Evolutionary conservation across 2,113 vertebrate genomes (phyloP).

Genomic region (Tenrec ecaudatus): DNA sequence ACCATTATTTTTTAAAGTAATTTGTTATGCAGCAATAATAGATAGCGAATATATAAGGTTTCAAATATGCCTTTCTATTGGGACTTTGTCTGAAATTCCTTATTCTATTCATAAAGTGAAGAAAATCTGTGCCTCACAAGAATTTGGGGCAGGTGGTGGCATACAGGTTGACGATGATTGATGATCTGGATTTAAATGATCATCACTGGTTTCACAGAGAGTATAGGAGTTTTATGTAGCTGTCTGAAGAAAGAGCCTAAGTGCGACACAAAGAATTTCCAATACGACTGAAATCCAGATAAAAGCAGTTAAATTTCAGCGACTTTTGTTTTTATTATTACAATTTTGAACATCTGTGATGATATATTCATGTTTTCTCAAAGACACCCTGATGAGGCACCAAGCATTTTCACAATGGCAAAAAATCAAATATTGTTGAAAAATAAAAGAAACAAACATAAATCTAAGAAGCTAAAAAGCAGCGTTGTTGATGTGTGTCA

Average conservation of each 20-base stretch:
- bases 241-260: constrained; percentile 50
- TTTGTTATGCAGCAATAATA: constrained; percentile 19
- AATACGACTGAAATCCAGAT: constrained; percentile 40
- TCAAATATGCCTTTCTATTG: constrained; percentile 30
- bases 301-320: constrained; percentile 62
- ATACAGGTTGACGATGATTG: constrained; percentile 61
- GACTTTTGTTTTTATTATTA: constrained; percentile 34
- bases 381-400: constrained; percentile 62
- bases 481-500: constrained; percentile 4
- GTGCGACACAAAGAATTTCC: constrained; percentile 58
- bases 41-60: constrained; percentile 23
- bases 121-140: neutral
- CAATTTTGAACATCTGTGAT: constrained; percentile 66
- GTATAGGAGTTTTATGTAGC: constrained; percentile 47
- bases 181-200: constrained; percentile 62
- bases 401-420: constrained; percentile 66
- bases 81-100: constrained; percentile 25
- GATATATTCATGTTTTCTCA: constrained; percentile 47
- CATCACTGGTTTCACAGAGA: constrained; percentile 53
- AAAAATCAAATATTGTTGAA: constrained; percentile 56
- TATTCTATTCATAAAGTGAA: constrained; percentile 49
- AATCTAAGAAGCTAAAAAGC: constrained; percentile 65
- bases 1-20: neutral
- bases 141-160: constrained; percentile 46
- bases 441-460: constrained; percentile 73